Evolutionary conservation across 64 coral and sea anemone species (phyloP).

Genomic region (Pocillopora damicornis): DNA sequence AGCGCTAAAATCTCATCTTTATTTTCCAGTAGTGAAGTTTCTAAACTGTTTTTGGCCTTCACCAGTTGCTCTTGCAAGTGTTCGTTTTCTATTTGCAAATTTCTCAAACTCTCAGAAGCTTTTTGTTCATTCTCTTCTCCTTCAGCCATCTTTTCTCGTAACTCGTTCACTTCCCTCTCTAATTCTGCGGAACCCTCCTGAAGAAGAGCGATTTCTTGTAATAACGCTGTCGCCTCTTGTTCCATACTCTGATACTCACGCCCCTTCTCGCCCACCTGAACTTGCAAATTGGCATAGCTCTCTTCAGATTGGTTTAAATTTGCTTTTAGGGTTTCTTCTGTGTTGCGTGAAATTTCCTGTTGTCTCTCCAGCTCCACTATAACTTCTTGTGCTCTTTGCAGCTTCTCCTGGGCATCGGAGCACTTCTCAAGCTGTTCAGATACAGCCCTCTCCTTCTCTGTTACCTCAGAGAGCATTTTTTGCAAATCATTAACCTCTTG

Average conservation of each 20-base stretch:
- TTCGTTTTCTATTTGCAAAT: constrained; percentile 50
- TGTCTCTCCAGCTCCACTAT: constrained; percentile 15
- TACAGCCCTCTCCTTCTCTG: constrained; percentile 14
- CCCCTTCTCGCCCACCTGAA: neutral
- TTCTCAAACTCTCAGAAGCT: constrained; percentile 27
- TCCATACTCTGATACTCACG: neutral
- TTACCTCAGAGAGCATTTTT: constrained; percentile 32
- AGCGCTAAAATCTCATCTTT: constrained; percentile 34
- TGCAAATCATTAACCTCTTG: constrained; percentile 12
- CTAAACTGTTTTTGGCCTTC: constrained; percentile 27
- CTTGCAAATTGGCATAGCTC: constrained; percentile 11
- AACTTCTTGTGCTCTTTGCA: constrained; percentile 23
- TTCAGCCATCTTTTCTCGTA: constrained; percentile 32
- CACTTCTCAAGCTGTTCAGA: constrained; percentile 28
- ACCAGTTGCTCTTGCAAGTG: constrained; percentile 41
- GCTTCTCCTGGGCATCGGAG: neutral
- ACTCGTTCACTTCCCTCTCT: constrained; percentile 36
- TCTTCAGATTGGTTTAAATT: constrained; percentile 29
- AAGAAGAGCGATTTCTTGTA: neutral
- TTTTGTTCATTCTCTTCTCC: constrained; percentile 20
- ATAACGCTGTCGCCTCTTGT: neutral
- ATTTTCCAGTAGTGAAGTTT: constrained; percentile 46
- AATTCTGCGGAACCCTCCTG: constrained; percentile 44
- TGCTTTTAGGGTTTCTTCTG: constrained; percentile 12
- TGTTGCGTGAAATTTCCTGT: neutral